Base-by-base conservation (phyloP, 2,888 invertebrate genomes). In the Halocaridina rubra region DNA sequence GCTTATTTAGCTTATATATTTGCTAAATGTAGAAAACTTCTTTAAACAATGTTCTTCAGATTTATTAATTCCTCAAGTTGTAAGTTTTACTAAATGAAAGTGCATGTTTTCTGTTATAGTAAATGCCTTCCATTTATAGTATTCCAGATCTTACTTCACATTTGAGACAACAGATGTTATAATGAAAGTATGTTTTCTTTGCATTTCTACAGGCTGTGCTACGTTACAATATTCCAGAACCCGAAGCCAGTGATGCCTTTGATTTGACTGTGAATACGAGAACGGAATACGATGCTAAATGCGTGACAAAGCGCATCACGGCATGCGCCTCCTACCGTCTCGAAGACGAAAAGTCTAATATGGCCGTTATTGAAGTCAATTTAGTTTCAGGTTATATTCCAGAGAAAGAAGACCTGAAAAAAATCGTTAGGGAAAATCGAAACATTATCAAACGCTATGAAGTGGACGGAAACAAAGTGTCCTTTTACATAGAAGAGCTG, bases 261-360 rank as follows among this genome's bases (percentile, higher is more conserved):
- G 92, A 92, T 87, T 89, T 93, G 29, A 91, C 91, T 24, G 91
- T 92, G 5, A 91, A 90, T 33, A 90, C 92, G 16, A 89, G 90
- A 22, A 91, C 92, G 0, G 91, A 91, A 8, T 90, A 91, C 2
- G 91, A 91, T 27, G 92, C 92, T 85, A 90, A 91, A 29, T 89
- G 89, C 69, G 81, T 88, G 8, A 87, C 88, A 71, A 88, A 89
- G 76, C 59, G 74, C 19, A 29, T 89, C 19, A 86, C 88, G 39
- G 81, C 75, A 8, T 88, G 88, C 80, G 80, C 86, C 16, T 10
- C 75, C 4, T 85, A 85, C 85, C 59, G 46, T 1, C 30, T 72
- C 4, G 90, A 91, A 2, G 92, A 92, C 86, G 91, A 91, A 82
- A 91, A 92, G 59, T 92, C 93, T 22, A 93, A 93, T 89, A 92